Evolutionary conservation across 2,797 vertebrate species (phyloP).

Genomic region (Urophycis tenuis): DNA sequence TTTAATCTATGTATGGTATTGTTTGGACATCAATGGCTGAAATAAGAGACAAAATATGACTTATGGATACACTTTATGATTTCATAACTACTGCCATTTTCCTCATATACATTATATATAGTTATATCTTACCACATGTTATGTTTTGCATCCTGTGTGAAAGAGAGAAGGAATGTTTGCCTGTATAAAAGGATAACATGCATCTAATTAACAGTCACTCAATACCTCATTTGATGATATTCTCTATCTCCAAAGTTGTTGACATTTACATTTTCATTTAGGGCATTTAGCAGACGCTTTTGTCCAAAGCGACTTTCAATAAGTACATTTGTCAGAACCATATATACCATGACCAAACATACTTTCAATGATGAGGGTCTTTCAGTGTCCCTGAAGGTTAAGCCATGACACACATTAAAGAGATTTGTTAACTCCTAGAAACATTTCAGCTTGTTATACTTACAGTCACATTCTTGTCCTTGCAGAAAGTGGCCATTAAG

Average conservation of each 20-base stretch:
- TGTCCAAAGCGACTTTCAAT: too few species aligned
- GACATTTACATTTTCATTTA: too few species aligned
- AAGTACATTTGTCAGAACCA: too few species aligned
- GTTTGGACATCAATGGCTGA: too few species aligned
- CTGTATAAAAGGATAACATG: neutral
- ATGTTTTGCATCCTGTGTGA: neutral
- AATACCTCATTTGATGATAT: neutral
- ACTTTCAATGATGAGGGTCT: neutral
- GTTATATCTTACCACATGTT: neutral
- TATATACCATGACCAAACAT: neutral
- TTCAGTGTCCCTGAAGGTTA: neutral
- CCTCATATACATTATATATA: neutral
- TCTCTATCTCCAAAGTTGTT: neutral
- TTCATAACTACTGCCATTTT: too few species aligned
- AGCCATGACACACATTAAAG: neutral
- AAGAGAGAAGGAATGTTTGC: neutral
- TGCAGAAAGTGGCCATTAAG: neutral
- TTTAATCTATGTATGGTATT: too few species aligned
- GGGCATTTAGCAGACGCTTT: too few species aligned
- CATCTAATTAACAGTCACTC: neutral
- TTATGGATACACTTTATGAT: too few species aligned
- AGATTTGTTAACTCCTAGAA: neutral
- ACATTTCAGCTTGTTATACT: slow-evolving; percentile 1
- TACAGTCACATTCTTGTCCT: neutral
- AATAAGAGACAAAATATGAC: neutral